Evolutionary conservation across 2,797 vertebrate species (phyloP).

Genomic region (Pseudomugil gertrudae): DNA sequence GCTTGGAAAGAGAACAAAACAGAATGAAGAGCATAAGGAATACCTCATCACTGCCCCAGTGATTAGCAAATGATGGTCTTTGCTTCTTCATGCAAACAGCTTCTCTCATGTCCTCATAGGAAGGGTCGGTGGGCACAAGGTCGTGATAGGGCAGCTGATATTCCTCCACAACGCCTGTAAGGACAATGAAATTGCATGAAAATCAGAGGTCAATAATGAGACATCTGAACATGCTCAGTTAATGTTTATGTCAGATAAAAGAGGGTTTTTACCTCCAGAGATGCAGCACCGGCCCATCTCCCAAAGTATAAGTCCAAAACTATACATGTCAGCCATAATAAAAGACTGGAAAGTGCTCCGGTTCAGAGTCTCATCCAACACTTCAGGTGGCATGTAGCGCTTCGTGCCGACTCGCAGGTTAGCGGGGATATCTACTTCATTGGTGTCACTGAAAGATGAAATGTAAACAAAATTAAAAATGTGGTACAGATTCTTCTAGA

Average conservation of each 20-base stretch:
- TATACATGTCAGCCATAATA: conserved; percentile 99
- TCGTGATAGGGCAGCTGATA: conserved; percentile 96
- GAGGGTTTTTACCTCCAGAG: conserved; percentile 86
- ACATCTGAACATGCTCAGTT: background rate
- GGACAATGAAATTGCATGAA: background rate
- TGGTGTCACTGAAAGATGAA: conserved; percentile 86
- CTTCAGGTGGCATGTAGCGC: conserved; percentile 97
- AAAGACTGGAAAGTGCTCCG: conserved; percentile 95
- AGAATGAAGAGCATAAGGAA: background rate
- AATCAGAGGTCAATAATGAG: conserved; percentile 4
- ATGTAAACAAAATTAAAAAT: conserved; percentile 1
- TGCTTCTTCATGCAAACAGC: conserved; percentile 92
- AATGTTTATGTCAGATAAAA: background rate
- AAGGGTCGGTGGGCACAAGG: conserved; percentile 92
- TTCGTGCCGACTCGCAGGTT: conserved; percentile 97
- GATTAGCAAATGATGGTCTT: conserved; percentile 92
- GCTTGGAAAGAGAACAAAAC: background rate
- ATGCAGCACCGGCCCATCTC: conserved; percentile 92
- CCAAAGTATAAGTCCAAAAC: conserved; percentile 97
- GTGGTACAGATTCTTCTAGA: background rate
- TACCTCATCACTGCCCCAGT: conserved; percentile 96
- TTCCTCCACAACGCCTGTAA: conserved; percentile 92
- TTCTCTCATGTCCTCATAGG: conserved; percentile 96
- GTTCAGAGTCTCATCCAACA: conserved; percentile 94
- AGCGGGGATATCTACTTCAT: conserved; percentile 94